phyloP scores from a whole-genome alignment of 1,140 invertebrate species.

The Saccostrea echinata region DNA sequence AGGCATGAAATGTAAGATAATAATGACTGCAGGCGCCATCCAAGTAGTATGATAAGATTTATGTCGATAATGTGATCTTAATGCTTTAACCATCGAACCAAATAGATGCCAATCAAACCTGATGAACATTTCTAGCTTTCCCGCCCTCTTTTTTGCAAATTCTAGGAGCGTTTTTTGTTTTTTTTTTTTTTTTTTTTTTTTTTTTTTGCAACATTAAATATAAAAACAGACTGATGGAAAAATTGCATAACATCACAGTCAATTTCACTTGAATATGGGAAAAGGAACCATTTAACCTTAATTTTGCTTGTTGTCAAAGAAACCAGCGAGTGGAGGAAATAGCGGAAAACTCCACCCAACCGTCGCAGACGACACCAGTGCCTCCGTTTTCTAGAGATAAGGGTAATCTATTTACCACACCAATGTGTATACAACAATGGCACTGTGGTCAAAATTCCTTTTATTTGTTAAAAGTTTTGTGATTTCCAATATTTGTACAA shows the following conservation, averaged over 20 bases:
- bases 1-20: constrained; percentile 49
- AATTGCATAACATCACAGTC: constrained; percentile 35
- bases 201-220: background rate
- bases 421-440: background rate
- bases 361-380: background rate
- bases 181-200: background rate
- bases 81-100: constrained; percentile 28
- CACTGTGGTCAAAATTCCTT: background rate
- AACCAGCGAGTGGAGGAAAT: background rate
- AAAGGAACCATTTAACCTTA: constrained; percentile 7
- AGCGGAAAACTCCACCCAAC: background rate
- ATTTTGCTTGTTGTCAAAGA: background rate
- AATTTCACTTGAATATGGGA: background rate
- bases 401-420: background rate
- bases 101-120: constrained; percentile 22
- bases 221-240: background rate
- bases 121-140: background rate
- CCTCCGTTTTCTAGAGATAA: background rate
- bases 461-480: constrained; percentile 20
- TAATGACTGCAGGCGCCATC: constrained; percentile 41
- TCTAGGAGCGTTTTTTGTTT: background rate
- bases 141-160: background rate
- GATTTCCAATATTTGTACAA: background rate
- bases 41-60: constrained; percentile 46
- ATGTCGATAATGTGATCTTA: constrained; percentile 46